Evolutionary conservation across 2,888 invertebrate species (phyloP), one percentile per base, ranked within the genome.

Genomic region (Globia sparganii): DNA sequence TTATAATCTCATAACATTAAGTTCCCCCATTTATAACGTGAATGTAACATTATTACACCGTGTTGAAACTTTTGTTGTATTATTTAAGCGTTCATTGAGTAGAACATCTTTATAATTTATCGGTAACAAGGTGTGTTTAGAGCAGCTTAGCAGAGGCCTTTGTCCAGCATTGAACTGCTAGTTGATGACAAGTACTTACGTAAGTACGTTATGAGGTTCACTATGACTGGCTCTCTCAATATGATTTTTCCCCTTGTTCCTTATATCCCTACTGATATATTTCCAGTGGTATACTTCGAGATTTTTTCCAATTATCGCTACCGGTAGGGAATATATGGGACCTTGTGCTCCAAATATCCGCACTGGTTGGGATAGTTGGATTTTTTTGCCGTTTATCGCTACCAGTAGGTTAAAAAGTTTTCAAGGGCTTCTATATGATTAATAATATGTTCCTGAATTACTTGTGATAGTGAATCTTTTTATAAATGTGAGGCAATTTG

Each of bases 21-120:
- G 43, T 40, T 49, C 15, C 37, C 15, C 43, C 61, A 83, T 82
- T 65, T 68, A 82, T 77, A 82, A 80, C 31, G 53, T 28, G 49
- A 59, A 37, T 80, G 77, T 58, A 82, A 68, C 64, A 69, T 77
- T 58, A 59, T 77, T 82, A 68, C 28, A 34, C 56, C 64, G 59
- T 77, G 64, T 65, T 77, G 62, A 64, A 81, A 82, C 21, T 65
- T 77, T 40, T 59, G 67, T 69, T 77, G 64, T 53, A 53, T 56
- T n/a, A 6, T 75, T 4, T 43, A 56, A 58, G 25, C 37, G 28
- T 82, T 81, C 67, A 67, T 67, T 79, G 56, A 59, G 83, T 53
- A 53, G 13, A 82, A 49, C 67, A 68, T 49, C 15, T 34, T 58
- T 53, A 49, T 40, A 31, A 80, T 77, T 56, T 82, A 67, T 37